A percentile compares a stretch with the other conserved stretches of the same genome.
phyloP scores from a whole-genome alignment of 1,140 invertebrate genomes.

The Sitodiplosis mosellana region DNA sequence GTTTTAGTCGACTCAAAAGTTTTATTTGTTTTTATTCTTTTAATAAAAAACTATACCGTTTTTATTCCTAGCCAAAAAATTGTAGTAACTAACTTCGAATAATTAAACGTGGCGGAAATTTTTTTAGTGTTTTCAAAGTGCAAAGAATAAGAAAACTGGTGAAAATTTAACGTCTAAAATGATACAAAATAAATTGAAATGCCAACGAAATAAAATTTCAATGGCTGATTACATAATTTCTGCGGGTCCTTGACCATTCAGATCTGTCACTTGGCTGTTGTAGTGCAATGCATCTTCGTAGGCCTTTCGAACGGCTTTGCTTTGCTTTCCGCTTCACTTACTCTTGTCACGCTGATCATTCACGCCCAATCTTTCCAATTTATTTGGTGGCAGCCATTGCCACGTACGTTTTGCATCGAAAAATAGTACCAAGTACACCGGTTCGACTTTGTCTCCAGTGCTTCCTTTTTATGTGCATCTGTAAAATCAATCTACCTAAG shows the following conservation, averaged over 20 bases:
- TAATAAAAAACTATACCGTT: no score
- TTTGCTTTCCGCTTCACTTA: slow-evolving; percentile 74
- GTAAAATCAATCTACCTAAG: no score
- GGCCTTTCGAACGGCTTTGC: slow-evolving; percentile 86
- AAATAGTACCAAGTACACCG: slow-evolving; percentile 82
- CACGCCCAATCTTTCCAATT: slow-evolving; percentile 75
- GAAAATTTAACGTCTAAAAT: slow-evolving; percentile 6
- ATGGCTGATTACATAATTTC: slow-evolving; percentile 25
- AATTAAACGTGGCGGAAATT: no score
- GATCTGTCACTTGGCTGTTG: slow-evolving; percentile 43
- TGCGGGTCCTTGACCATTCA: slow-evolving; percentile 23
- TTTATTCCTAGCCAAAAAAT: no score
- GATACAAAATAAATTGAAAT: no score
- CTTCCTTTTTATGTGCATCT: no score
- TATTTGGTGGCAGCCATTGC: slow-evolving; percentile 88
- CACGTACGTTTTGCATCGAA: slow-evolving; percentile 92
- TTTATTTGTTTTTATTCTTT: no score
- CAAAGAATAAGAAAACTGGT: not conserved
- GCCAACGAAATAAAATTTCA: not conserved
- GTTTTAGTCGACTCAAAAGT: no score
- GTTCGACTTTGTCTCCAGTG: slow-evolving; percentile 54
- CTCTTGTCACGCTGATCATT: slow-evolving; percentile 73
- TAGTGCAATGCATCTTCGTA: slow-evolving; percentile 86
- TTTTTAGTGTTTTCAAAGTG: not conserved
- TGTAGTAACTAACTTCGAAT: no score